These are phyloP conservation scores for Catamblyrhynchus diadema DNA, from an alignment of 2,797 vertebrate genomes.

Conservation along the genomic window DNA sequence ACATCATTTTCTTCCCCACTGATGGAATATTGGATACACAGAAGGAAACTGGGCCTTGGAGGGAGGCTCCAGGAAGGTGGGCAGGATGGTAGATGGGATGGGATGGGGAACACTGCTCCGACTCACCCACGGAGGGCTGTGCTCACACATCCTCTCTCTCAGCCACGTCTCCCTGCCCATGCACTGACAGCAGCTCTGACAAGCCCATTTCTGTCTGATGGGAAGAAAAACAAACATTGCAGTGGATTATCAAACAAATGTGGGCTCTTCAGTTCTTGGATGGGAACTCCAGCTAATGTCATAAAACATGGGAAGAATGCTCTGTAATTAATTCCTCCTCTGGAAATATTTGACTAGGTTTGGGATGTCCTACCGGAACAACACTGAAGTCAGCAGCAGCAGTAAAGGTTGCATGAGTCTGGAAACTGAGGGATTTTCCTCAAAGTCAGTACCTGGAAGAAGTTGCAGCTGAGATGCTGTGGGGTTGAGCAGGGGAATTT, in stretches of 20 bases:
- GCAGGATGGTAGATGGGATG: background rate
- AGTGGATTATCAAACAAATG: slow-evolving; percentile 39
- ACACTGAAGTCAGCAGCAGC: background rate
- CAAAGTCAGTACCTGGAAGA: background rate
- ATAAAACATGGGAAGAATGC: slow-evolving; percentile 52
- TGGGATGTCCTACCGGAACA: slow-evolving; percentile 42
- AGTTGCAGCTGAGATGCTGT: background rate
- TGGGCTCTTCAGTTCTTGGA: slow-evolving; percentile 5
- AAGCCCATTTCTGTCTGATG: slow-evolving; percentile 9
- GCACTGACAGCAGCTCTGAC: background rate
- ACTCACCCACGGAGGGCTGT: background rate
- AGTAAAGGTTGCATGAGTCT: background rate
- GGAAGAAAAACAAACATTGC: slow-evolving; percentile 38
- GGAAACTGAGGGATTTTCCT: background rate
- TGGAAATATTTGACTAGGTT: slow-evolving; percentile 44
- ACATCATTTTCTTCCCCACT: background rate
- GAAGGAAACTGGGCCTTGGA: background rate
- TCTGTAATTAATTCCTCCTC: slow-evolving; percentile 33
- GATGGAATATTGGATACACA: slow-evolving; percentile 8
- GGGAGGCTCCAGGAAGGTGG: background rate
- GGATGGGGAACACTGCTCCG: background rate
- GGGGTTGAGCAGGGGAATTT: background rate
- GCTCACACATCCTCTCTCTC: background rate
- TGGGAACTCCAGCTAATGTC: slow-evolving; percentile 11
- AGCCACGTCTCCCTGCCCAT: background rate